Percentiles rank a stretch among this genome's conserved stretches.
Evolutionary conservation across 1,140 invertebrate genomes (phyloP).

Genomic region (Lanistes nyassanus): DNA sequence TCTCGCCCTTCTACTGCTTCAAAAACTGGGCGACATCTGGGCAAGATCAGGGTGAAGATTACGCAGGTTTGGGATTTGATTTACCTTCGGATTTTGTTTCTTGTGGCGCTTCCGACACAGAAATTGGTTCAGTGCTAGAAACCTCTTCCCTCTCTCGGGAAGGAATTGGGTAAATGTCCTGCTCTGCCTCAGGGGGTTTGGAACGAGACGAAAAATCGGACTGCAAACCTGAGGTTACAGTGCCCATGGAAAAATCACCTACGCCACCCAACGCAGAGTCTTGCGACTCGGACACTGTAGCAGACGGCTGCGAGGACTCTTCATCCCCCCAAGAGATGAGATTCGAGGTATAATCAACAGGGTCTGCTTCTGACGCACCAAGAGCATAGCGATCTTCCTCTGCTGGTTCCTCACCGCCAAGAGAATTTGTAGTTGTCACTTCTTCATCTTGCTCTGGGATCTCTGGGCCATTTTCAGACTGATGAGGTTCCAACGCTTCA

Average conservation of each 20-base stretch:
- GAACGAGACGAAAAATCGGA: constrained; percentile 14
- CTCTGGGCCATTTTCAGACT: constrained; percentile 19
- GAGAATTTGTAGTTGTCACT: constrained; percentile 40
- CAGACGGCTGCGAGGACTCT: constrained; percentile 33
- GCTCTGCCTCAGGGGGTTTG: constrained; percentile 8
- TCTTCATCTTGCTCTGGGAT: constrained; percentile 45
- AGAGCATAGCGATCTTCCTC: constrained; percentile 50
- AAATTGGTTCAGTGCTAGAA: constrained; percentile 20
- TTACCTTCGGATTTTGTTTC: constrained; percentile 28
- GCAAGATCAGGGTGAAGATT: neutral
- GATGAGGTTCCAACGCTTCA: constrained; percentile 42
- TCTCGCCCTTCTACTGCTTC: neutral
- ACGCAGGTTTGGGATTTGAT: constrained; percentile 5
- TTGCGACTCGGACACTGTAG: constrained; percentile 37
- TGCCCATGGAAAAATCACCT: constrained; percentile 23
- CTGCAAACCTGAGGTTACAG: constrained; percentile 21
- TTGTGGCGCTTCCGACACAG: constrained; percentile 22
- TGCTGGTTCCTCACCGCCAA: constrained; percentile 45
- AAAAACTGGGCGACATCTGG: neutral
- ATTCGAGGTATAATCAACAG: constrained; percentile 26
- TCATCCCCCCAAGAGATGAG: constrained; percentile 45
- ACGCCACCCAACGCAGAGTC: constrained; percentile 30
- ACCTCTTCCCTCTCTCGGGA: constrained; percentile 16
- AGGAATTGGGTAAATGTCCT: constrained; percentile 17
- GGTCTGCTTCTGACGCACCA: constrained; percentile 42